phyloP scores from a whole-genome alignment of 2,113 vertebrate species.

The Saccopteryx bilineata region DNA sequence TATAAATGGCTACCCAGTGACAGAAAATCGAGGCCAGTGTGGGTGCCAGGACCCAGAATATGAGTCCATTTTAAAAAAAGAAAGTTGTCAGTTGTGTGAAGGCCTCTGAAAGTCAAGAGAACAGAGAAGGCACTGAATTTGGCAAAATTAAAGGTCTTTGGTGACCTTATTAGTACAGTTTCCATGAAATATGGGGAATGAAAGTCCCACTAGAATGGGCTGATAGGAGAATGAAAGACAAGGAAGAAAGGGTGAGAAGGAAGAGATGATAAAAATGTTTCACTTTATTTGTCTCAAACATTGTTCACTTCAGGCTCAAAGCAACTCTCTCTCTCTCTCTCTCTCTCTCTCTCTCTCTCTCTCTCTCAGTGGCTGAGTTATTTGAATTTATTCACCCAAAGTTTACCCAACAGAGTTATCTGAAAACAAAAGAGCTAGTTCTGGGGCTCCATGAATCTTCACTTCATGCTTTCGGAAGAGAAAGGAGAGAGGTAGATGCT shows the following conservation, averaged over 20 bases:
- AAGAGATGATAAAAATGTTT: neutral
- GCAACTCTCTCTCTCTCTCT: neutral
- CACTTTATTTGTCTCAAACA: neutral
- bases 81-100: neutral
- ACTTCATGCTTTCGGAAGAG: neutral
- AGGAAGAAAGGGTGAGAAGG: neutral
- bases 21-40: neutral
- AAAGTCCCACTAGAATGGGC: neutral
- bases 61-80: neutral
- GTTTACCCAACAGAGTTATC: neutral
- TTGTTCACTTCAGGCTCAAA: neutral
- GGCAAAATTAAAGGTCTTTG: neutral
- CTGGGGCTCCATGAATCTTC: neutral
- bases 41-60: neutral
- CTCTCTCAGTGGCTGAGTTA: neutral
- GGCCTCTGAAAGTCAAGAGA: neutral
- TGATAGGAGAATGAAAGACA: neutral
- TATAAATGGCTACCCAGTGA: neutral
- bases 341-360: neutral
- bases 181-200: neutral
- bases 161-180: neutral
- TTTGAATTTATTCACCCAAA: neutral
- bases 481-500: neutral
- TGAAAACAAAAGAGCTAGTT: constrained; percentile 1
- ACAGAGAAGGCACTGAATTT: neutral